Conservation (phyloP, 2,113 vertebrate species). For the Serilophus lunatus region DNA sequence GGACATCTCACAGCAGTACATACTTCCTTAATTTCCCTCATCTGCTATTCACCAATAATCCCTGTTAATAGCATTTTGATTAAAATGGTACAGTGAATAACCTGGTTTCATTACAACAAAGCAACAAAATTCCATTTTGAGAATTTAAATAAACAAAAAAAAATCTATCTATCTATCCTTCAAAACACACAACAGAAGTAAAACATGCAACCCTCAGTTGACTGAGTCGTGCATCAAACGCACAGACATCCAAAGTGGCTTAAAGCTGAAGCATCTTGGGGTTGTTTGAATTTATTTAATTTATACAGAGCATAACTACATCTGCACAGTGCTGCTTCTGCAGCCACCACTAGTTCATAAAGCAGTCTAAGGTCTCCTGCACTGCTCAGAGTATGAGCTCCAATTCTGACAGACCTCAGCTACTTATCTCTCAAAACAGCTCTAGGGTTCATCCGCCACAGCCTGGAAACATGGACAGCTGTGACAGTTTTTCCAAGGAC, state of each 20-base stretch:
- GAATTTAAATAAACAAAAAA: not conserved
- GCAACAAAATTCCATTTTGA: not conserved
- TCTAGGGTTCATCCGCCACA: not conserved
- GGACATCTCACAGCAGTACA: not conserved
- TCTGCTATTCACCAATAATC: not conserved
- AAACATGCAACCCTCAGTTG: not conserved
- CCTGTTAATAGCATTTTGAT: not conserved
- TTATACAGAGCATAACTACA: not conserved
- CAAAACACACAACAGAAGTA: not conserved
- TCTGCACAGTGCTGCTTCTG: not conserved
- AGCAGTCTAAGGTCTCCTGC: not conserved
- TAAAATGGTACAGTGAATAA: not conserved
- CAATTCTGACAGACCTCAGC: not conserved
- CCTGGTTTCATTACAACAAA: not conserved
- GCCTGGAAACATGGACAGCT: not conserved
- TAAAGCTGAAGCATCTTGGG: not conserved
- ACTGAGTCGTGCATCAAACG: accelerated
- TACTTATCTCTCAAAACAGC: not conserved
- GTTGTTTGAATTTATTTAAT: not conserved
- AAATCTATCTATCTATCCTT: not conserved
- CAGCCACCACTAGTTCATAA: not conserved
- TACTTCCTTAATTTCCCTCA: not conserved
- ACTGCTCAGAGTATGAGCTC: not conserved
- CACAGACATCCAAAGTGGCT: not conserved
- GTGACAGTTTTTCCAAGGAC: not conserved